Evolutionary conservation across 2,113 vertebrate species (phyloP), one percentile per base, ranked within the genome.

Genomic region (Talpa occidentalis): DNA sequence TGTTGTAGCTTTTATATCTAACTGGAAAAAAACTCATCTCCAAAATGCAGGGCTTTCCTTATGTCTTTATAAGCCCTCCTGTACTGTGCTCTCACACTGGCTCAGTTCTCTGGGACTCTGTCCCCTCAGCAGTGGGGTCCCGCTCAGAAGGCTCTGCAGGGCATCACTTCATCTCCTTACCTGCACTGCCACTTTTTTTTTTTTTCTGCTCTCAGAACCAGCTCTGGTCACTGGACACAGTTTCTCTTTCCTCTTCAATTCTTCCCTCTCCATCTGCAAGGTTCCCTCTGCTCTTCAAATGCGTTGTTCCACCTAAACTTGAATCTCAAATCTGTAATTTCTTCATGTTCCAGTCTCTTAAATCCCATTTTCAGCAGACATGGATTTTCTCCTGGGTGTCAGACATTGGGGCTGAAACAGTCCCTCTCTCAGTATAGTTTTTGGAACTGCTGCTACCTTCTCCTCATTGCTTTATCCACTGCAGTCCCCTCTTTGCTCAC

Each of bases 61-160:
- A 0, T 6, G 11, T 40, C 37, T 1, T 78, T n/a, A 12, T 3
- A 37, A 42, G 35, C 44, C 19, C 6, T 40, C 37, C 14, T 32
- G n/a, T 19, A 0, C 42, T 2, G 4, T 9, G 28, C 21, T 49
- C 10, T 54, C 60, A 21, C 0, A 0, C 0, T 32, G 59, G 24
- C 42, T 66, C 22, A 0, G 6, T 37, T 32, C 15, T 0, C 28
- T 1, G 2, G 24, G 30, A 21, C 16, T 3, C 15, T 6, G 17
- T 12, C 32, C 26, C 15, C 42, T 44, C 5, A 12, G 26, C 22
- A 0, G 6, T 12, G 12, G n/a, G 2, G 54, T 3, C 0, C 21
- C 21, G 2, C 26, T 40, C 19, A 21, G 17, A 22, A 60, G 60
- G 24, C 17, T 35, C 28, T 19, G 17, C 9, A 22, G 54, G 19